A percentile compares a stretch with the other conserved stretches of the same genome.
These are phyloP conservation scores for Heliconius nattereri DNA, from an alignment of 1,140 invertebrate genomes.

Conservation along the genomic window DNA sequence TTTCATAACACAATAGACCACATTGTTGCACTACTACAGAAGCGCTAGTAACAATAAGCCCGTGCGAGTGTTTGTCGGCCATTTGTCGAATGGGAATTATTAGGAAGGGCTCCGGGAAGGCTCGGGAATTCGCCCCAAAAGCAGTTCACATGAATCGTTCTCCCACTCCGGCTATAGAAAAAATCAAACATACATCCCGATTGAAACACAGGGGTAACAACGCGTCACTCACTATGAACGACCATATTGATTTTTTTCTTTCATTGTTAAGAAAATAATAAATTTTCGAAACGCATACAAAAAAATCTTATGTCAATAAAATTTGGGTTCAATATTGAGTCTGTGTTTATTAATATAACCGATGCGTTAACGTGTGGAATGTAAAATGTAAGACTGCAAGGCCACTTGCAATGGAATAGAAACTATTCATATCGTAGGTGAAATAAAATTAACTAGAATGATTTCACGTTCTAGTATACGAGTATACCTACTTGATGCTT, in stretches of 20 bases:
- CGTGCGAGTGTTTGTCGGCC: constrained; percentile 78
- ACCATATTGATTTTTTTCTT: constrained; percentile 79
- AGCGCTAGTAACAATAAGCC: constrained; percentile 71
- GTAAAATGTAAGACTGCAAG: constrained; percentile 78
- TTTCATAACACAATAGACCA: constrained; percentile 39
- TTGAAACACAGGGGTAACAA: constrained; percentile 81
- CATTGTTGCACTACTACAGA: constrained; percentile 72
- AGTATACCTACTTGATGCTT: neutral
- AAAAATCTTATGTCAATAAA: constrained; percentile 69
- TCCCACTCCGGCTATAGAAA: constrained; percentile 78
- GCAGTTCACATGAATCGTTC: constrained; percentile 79
- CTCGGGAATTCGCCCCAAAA: constrained; percentile 81
- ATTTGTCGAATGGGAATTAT: constrained; percentile 80
- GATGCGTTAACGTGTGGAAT: constrained; percentile 79
- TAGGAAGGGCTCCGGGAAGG: constrained; percentile 78
- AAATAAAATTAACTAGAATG: constrained; percentile 64
- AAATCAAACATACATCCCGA: constrained; percentile 80
- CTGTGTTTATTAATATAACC: constrained; percentile 77
- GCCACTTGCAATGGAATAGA: constrained; percentile 80
- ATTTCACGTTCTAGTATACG: constrained; percentile 19
- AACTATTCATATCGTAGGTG: constrained; percentile 75
- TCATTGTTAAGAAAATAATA: constrained; percentile 80
- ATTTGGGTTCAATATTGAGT: constrained; percentile 77
- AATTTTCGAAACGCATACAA: constrained; percentile 65
- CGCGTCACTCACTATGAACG: constrained; percentile 70